Percentiles rank a stretch among this genome's conserved stretches.
Evolutionary conservation across 2,888 invertebrate species (phyloP).

Genomic region (Aphrophora alni): DNA sequence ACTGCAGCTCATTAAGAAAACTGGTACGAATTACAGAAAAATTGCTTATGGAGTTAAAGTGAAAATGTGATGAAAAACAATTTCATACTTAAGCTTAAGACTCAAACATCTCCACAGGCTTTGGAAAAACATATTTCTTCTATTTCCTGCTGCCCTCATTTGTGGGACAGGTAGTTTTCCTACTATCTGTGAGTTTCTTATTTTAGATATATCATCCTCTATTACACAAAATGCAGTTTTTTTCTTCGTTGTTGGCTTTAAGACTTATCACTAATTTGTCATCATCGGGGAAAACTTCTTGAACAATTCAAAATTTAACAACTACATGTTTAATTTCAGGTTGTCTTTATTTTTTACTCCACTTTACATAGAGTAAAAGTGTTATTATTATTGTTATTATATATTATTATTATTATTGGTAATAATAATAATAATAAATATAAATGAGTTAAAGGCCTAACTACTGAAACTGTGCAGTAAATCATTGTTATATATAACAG

Average conservation of each 20-base stretch:
- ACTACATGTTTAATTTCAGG: constrained; percentile 10
- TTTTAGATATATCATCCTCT: no score
- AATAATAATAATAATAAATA: background rate
- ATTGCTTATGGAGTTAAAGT: constrained; percentile 13
- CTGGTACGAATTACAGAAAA: background rate
- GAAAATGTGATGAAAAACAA: constrained; percentile 18
- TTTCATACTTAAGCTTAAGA: constrained; percentile 18
- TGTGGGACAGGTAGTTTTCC: constrained; percentile 3
- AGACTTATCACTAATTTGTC: no score
- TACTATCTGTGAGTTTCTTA: no score
- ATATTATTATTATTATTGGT: no score
- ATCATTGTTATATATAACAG: constrained; percentile 7
- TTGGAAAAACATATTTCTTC: constrained; percentile 19
- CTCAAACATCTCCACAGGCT: constrained; percentile 12
- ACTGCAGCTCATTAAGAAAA: constrained; percentile 13
- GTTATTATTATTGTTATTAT: no score
- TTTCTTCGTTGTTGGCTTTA: no score
- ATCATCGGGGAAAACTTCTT: no score
- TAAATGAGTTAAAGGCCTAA: constrained; percentile 18
- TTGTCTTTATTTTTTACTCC: background rate
- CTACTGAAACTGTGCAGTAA: constrained; percentile 10
- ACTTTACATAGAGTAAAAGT: constrained; percentile 19
- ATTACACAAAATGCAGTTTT: no score
- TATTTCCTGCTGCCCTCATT: constrained; percentile 2
- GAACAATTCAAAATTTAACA: no score